Evolutionary conservation across 2,888 invertebrate species (phyloP).

Genomic region (Dascillus cervinus): DNA sequence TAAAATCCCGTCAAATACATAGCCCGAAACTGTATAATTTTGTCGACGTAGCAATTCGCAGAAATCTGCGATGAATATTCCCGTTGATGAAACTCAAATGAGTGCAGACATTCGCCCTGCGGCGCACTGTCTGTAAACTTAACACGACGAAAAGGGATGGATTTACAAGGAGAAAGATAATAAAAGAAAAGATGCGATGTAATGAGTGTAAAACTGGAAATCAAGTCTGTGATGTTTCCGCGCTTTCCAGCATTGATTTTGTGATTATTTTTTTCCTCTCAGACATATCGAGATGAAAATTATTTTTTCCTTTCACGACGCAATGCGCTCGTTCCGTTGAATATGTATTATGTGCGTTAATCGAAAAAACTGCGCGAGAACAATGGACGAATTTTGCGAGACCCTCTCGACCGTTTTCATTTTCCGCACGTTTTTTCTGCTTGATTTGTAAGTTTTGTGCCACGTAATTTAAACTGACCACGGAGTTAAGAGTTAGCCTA

Average conservation of each 20-base stretch:
- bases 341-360: no score
- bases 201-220: constrained; percentile 20
- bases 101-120: constrained; percentile 14
- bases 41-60: constrained; percentile 19
- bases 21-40: constrained; percentile 19
- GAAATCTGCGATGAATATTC: constrained; percentile 19
- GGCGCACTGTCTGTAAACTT: constrained; percentile 5
- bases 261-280: constrained; percentile 17
- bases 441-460: no score
- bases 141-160: constrained; percentile 10
- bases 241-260: constrained; percentile 18
- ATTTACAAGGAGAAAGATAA: constrained; percentile 6
- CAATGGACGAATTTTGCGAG: no score
- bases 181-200: constrained; percentile 11
- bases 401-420: no score
- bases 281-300: no score
- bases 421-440: no score
- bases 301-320: no score
- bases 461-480: no score
- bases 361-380: no score
- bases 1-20: constrained; percentile 15
- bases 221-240: constrained; percentile 19
- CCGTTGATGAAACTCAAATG: constrained; percentile 17
- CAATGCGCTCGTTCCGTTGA: no score
- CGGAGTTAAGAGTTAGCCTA: no score